Conservation (phyloP, 2,888 invertebrate species). For the Mactromeris polynyma region DNA sequence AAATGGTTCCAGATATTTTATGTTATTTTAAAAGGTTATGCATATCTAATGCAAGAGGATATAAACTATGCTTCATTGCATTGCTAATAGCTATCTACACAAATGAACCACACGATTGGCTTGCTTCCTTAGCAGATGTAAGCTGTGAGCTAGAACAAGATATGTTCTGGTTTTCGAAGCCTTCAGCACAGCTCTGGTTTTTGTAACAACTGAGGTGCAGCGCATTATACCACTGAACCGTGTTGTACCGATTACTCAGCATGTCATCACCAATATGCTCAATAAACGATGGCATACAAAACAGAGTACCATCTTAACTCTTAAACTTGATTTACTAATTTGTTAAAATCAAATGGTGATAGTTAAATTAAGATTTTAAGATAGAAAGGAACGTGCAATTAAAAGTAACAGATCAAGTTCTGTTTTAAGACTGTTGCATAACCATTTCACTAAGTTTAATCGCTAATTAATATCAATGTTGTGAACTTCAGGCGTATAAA, state of each 20-base stretch:
- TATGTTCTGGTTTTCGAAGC: neutral
- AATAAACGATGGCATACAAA: constrained; percentile 22
- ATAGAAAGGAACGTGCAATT: constrained; percentile 15
- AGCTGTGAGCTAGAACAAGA: neutral
- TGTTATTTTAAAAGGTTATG: neutral
- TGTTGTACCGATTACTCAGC: constrained; percentile 2
- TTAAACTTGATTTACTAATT: constrained; percentile 38
- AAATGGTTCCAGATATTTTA: neutral
- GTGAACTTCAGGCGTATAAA: neutral
- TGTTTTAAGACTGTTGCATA: constrained; percentile 23
- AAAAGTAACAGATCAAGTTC: constrained; percentile 9
- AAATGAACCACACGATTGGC: neutral
- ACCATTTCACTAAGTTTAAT: constrained; percentile 30
- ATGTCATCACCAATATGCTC: constrained; percentile 43
- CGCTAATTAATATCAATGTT: constrained; percentile 33
- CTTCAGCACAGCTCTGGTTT: constrained; percentile 12
- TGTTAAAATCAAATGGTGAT: constrained; percentile 24
- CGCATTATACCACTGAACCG: constrained; percentile 43
- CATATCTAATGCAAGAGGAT: neutral
- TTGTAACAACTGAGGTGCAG: constrained; percentile 22
- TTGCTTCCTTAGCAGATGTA: neutral
- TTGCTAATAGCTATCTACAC: neutral
- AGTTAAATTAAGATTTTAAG: constrained; percentile 17
- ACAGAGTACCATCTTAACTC: constrained; percentile 18
- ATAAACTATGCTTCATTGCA: constrained; percentile 6